A percentile compares a stretch with the other conserved stretches of the same genome.
Conservation (phyloP, 2,113 vertebrate species). For the Fulmarus glacialis region DNA sequence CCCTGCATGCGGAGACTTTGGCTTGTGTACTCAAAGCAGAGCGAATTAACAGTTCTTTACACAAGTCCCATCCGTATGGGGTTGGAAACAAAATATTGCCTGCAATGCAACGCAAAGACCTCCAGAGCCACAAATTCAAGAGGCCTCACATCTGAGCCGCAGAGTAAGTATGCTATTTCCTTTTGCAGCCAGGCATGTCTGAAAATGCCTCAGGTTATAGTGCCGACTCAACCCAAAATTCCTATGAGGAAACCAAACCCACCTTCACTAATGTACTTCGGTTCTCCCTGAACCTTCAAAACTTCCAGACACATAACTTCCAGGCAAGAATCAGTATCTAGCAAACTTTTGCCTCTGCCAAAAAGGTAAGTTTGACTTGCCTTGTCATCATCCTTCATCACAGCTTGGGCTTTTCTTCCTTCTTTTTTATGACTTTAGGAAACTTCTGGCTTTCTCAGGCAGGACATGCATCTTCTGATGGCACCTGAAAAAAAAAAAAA, state of each 20-base stretch:
- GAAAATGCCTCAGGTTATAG: not conserved
- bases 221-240: not conserved
- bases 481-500: not conserved
- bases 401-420: not conserved
- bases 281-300: not conserved
- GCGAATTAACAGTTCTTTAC: not conserved
- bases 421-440: not conserved
- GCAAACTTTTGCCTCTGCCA: not conserved
- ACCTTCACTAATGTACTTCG: not conserved
- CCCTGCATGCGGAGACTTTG: not conserved
- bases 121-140: not conserved
- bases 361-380: not conserved
- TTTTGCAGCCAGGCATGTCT: not conserved
- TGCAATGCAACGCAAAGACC: rapidly evolving
- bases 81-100: not conserved
- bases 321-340: not conserved
- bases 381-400: not conserved
- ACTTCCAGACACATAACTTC: not conserved
- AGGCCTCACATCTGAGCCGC: not conserved
- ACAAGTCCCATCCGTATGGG: not conserved
- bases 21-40: not conserved
- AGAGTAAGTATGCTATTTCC: not conserved
- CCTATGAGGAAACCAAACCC: not conserved
- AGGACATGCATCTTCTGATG: not conserved
- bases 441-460: not conserved